These are phyloP conservation scores for Peromyscus polionotus DNA, from an alignment of 2,113 vertebrate genomes.

Conservation along the genomic window DNA sequence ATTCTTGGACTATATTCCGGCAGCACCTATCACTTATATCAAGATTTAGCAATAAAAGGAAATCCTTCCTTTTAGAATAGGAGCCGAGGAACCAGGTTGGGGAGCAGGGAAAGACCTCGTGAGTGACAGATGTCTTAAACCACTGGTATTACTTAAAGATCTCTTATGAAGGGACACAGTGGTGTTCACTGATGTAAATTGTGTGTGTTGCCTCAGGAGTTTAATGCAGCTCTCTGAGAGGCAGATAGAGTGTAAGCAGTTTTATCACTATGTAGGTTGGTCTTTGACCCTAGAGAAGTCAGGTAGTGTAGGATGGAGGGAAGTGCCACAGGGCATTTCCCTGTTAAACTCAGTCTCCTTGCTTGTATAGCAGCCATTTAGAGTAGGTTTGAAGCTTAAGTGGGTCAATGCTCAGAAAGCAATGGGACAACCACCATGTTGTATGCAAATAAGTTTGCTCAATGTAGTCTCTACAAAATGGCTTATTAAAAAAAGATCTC, in stretches of 20 bases:
- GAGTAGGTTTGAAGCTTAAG: not conserved
- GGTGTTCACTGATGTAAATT: not conserved
- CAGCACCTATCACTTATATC: not conserved
- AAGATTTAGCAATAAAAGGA: not conserved
- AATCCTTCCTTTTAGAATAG: not conserved
- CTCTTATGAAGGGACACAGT: not conserved
- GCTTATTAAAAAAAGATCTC: not conserved
- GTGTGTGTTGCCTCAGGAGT: not conserved
- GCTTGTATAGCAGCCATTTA: not conserved
- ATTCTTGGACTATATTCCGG: not conserved
- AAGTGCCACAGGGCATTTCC: no score
- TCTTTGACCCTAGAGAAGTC: not conserved
- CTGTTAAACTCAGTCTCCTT: not conserved
- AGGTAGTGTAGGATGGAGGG: not conserved
- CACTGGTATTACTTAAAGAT: not conserved
- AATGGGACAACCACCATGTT: not conserved
- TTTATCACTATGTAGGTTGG: not conserved
- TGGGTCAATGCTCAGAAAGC: not conserved
- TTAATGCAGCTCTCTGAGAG: not conserved
- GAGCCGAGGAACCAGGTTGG: not conserved
- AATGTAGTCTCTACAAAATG: not conserved
- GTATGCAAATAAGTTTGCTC: not conserved
- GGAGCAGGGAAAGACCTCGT: not conserved
- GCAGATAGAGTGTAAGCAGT: not conserved
- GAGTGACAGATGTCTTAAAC: not conserved